Base-by-base conservation (phyloP, 2,888 invertebrate species). In the Bombyx huttoni region DNA sequence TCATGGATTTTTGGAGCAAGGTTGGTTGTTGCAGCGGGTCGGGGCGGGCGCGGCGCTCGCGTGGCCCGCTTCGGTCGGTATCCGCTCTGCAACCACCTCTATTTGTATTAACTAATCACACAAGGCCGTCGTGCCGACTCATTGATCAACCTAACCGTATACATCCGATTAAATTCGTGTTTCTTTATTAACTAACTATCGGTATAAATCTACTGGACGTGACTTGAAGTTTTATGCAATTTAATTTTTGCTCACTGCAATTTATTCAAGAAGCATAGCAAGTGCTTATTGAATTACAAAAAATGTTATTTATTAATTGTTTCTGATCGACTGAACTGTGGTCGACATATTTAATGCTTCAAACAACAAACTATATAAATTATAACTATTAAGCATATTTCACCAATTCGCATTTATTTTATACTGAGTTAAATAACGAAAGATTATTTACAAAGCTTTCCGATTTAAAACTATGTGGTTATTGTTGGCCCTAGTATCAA, bases 1-100 rank as follows among this genome's bases (percentile, higher is more conserved):
- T 86, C 86, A 83, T 67, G 76, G 78, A 79, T 73, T 86, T 83
- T 84, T 75, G 80, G 85, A 75, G 79, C 87, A 87, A 88, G 87
- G 87, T 84, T 84, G 76, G 62, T 59, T 56, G 62, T 75, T 79
- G 81, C 80, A 77, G 68, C 65, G 62, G 53, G 53, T 53, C 63
- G 56, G 60, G 66, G 62, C 58, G 54, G 58, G 54, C 53, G 60
- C 61, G 61, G 58, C 56, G 65, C 63, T 72, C 63, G 74, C 73
- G 74, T 73, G 78, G 68, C 71, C 73, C 65, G 78, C 77, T 77
- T 77, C 73, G 67, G 69, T 72, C 61, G 40, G 73, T 73, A 84
- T 86, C 86, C 86, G 85, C 79, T 74, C 76, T 78, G 76, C 81
- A 75, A 74, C 68, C 69, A 68, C 66, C 65, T 58, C 67, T 58